A percentile compares a stretch with the other conserved stretches of the same genome.
Evolutionary conservation across 2,113 vertebrate species (phyloP).

Genomic region (Tenrec ecaudatus): DNA sequence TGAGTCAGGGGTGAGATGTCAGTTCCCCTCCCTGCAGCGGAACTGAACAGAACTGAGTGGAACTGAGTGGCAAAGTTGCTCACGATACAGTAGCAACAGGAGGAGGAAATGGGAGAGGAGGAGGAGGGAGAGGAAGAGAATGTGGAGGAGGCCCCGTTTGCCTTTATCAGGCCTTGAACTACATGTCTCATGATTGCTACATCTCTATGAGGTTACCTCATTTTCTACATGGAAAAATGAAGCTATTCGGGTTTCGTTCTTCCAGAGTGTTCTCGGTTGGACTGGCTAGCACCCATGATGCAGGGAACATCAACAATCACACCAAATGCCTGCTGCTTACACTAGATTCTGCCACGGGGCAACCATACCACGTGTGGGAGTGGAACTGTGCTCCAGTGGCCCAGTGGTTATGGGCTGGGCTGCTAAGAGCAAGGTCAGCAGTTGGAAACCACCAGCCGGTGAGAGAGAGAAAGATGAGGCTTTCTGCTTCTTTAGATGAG

Average conservation of each 20-base stretch:
- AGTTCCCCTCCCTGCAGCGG: neutral
- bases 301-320: neutral
- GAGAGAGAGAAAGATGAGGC: too few relatives aligned
- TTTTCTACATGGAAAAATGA: neutral
- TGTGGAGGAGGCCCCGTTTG: neutral
- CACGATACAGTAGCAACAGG: neutral
- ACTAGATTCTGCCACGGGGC: neutral
- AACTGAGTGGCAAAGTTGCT: neutral
- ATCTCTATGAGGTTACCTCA: neutral
- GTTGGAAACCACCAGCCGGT: neutral
- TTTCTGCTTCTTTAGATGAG: too few relatives aligned
- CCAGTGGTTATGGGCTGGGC: too few relatives aligned
- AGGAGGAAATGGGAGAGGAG: too few relatives aligned
- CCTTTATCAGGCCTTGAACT: rapidly evolving
- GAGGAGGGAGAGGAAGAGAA: neutral
- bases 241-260: neutral
- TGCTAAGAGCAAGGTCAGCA: too few relatives aligned
- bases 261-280: neutral
- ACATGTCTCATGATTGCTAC: neutral
- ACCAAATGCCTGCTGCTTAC: neutral
- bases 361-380: neutral
- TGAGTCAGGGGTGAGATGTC: too few relatives aligned
- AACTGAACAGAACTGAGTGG: neutral
- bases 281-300: neutral
- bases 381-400: neutral